Percentiles rank a stretch among this genome's conserved stretches.
These are phyloP conservation scores for Athalia rosae DNA, from an alignment of 2,888 invertebrate species.

Conservation along the genomic window DNA sequence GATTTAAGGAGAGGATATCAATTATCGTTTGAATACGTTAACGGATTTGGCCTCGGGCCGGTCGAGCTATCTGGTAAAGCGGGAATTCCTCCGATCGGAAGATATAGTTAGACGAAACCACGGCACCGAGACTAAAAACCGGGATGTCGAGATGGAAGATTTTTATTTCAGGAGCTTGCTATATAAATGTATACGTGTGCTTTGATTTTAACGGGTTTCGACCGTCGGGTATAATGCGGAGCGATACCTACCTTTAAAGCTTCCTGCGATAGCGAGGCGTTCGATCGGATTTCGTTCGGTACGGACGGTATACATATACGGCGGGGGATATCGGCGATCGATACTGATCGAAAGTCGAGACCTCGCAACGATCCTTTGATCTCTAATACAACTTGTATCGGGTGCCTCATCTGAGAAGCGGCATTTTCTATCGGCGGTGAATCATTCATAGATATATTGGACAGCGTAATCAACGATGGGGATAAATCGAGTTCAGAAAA, in stretches of 20 bases:
- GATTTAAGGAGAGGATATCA: slow-evolving; percentile 44
- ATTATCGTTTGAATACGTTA: slow-evolving; percentile 44
- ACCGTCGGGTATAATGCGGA: slow-evolving; percentile 3
- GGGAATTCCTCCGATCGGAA: slow-evolving; percentile 34
- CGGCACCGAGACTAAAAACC: not conserved
- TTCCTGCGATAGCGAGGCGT: slow-evolving; percentile 6
- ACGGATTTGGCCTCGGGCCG: not conserved
- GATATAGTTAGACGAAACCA: not conserved
- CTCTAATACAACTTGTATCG: slow-evolving; percentile 6
- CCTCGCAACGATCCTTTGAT: slow-evolving; percentile 23
- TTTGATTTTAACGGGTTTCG: slow-evolving; percentile 32
- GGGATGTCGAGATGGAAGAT: not conserved
- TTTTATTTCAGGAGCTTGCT: slow-evolving; percentile 34
- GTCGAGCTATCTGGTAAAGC: not conserved
- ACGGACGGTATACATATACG: not conserved
- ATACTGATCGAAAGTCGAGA: slow-evolving; percentile 36
- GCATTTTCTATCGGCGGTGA: not conserved
- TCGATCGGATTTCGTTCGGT: slow-evolving; percentile 12
- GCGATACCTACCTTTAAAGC: slow-evolving; percentile 25
- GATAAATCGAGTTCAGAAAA: not conserved
- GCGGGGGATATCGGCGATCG: slow-evolving; percentile 24
- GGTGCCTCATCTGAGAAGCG: not conserved
- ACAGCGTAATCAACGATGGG: not conserved
- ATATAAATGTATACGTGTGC: not conserved
- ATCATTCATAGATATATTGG: slow-evolving; percentile 4